These are phyloP conservation scores for Nomada hirtipes DNA, from an alignment of 2,888 invertebrate species.

Conservation along the genomic window DNA sequence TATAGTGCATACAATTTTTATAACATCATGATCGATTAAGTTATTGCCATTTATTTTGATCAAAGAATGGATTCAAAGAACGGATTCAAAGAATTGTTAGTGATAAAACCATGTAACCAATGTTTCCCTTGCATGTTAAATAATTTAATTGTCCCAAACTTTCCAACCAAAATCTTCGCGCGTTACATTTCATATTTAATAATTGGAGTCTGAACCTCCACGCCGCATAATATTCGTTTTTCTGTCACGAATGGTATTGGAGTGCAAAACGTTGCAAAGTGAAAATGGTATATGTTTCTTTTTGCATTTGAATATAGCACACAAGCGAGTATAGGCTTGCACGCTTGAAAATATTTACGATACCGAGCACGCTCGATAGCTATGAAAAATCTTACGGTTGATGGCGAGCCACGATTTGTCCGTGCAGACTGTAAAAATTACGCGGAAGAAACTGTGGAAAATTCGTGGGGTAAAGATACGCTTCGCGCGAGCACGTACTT, in stretches of 20 bases:
- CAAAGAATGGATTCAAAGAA: no score
- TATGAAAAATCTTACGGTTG: constrained; percentile 37
- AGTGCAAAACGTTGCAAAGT: background rate
- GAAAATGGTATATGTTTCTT: background rate
- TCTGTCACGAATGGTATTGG: background rate
- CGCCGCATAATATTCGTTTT: background rate
- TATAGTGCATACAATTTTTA: no score
- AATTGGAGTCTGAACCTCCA: no score
- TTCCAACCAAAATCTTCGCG: background rate
- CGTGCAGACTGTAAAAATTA: constrained; percentile 12
- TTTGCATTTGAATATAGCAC: constrained; percentile 32
- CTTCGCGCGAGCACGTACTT: constrained; percentile 29
- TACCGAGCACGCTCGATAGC: constrained; percentile 38
- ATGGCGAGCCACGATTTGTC: constrained; percentile 18
- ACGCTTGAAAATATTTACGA: constrained; percentile 36
- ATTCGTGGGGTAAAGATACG: constrained; percentile 31
- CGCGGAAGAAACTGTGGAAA: constrained; percentile 42
- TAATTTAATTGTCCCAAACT: background rate
- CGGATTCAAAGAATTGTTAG: no score
- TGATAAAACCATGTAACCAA: no score
- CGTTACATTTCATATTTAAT: no score
- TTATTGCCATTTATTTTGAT: no score
- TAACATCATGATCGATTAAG: no score
- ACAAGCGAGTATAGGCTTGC: constrained; percentile 6
- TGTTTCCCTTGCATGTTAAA: no score